Base-by-base conservation (phyloP, 2,888 invertebrate genomes). In the Pristionchus entomophagus region DNA sequence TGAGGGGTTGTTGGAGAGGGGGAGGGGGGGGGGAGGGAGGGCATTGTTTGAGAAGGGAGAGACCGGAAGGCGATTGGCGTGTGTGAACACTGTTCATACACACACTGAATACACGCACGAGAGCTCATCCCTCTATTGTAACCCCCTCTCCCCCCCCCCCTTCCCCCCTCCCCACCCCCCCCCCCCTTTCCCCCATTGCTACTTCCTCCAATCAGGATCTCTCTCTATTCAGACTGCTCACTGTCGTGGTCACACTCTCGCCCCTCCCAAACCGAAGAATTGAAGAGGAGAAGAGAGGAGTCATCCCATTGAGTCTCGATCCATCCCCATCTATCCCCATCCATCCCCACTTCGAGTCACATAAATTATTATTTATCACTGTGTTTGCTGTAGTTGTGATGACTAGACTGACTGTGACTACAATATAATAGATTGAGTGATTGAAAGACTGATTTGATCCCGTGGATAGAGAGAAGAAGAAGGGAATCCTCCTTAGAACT, bases 181-280 rank as follows among this genome's bases (percentile, higher is more conserved):
- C 69, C 41, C 73, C 22, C 32, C 26, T 26, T 19, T 4, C 12
- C 45, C 22, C 32, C 26, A 26, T 14, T 51, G 49, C 19, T 22
- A 3, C 14, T 32, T 26, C 19, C 17, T 51, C 53, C 1, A 26
- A 10, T 80, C 56, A 81, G n/a, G n/a, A n/a, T 32, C 41, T 32
- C 29, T 35, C n/a, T 29, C 41, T 17, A 45, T 73, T 1, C 81
- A 86, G 88, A 92, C 92, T 41, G 92, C 92, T 82, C 91, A 92
- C 85, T 91, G 91, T 86, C 89, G 92, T 19, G 92, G 92, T 29
- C 92, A 92, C 87, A 91, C 92, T 38, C 87, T 92, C 45, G 91
- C 89, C n/a, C 83, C 82, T 29, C 81, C 73, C 53, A 78, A 78
- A 41, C 69, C 69, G 38, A 69, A 69, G 69, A 17, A 69, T n/a